Percentiles rank a stretch among this genome's conserved stretches.
Conservation (phyloP, 2,888 invertebrate species). For the Thera obeliscata region DNA sequence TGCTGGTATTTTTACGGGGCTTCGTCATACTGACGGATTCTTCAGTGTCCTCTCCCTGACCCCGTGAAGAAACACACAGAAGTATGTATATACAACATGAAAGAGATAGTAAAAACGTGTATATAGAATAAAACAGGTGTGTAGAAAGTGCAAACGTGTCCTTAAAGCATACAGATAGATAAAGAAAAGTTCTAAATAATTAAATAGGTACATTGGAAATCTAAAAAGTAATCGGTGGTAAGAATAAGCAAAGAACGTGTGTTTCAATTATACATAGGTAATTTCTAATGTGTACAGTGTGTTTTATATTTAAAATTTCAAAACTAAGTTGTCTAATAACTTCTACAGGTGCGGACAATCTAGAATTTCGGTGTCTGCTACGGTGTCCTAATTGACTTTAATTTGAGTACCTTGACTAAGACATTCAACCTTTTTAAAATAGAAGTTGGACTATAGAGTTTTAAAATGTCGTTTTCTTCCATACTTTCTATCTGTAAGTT, state of each 20-base stretch:
- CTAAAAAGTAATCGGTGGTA: not conserved
- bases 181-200: not conserved
- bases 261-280: not conserved
- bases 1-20: constrained; percentile 79
- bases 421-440: constrained; percentile 65
- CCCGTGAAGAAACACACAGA: constrained; percentile 57
- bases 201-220: not conserved
- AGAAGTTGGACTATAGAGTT: constrained; percentile 48
- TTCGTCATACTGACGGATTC: constrained; percentile 79
- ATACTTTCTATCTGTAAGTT: constrained; percentile 48
- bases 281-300: not conserved
- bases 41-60: constrained; percentile 78
- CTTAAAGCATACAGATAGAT: not conserved
- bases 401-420: constrained; percentile 65
- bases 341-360: not conserved
- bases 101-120: constrained; percentile 37
- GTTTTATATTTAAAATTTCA: not conserved
- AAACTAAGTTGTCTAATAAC: not conserved
- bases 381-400: constrained; percentile 33
- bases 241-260: not conserved
- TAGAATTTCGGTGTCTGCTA: constrained; percentile 29
- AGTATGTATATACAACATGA: constrained; percentile 46
- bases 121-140: constrained; percentile 13
- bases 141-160: constrained; percentile 11
- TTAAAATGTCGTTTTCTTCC: constrained; percentile 55